These are phyloP conservation scores for Lipophrys pholis DNA, from an alignment of 2,113 vertebrate species.

Conservation along the genomic window DNA sequence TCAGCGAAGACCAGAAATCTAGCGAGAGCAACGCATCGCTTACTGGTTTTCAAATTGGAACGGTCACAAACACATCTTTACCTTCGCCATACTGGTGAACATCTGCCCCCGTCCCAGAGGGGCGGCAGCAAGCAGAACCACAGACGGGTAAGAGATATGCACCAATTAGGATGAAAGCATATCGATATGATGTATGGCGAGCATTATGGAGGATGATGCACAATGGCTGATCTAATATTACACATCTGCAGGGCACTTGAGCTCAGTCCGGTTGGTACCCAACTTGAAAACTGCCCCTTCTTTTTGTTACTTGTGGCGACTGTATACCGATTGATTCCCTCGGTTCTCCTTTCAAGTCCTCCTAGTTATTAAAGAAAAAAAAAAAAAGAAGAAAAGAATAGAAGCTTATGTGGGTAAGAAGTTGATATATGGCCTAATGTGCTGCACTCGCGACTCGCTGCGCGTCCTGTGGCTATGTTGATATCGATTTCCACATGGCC, in stretches of 20 bases:
- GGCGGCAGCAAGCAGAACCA: constrained; percentile 18
- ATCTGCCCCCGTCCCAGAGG: constrained; percentile 45
- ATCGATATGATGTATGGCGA: constrained; percentile 37
- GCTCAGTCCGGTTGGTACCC: neutral
- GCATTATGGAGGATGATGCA: constrained; percentile 37
- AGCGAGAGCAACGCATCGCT: neutral
- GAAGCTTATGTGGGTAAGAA: neutral
- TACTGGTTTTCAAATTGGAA: neutral
- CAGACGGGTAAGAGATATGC: constrained; percentile 41
- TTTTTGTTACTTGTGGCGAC: constrained; percentile 29
- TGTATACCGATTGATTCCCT: constrained; percentile 33
- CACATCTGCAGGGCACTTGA: constrained; percentile 52
- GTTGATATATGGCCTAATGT: constrained; percentile 34
- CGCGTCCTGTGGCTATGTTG: constrained; percentile 52
- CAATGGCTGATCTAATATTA: constrained; percentile 39
- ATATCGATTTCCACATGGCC: constrained; percentile 49
- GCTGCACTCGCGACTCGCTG: constrained; percentile 14
- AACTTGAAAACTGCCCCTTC: constrained; percentile 31
- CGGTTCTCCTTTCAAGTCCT: constrained; percentile 6
- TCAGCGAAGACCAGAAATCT: too few relatives aligned
- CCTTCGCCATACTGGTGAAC: constrained; percentile 17
- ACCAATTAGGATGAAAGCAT: constrained; percentile 53
- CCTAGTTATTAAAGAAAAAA: constrained; percentile 27
- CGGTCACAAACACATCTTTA: constrained; percentile 13
- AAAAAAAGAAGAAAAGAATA: neutral